Evolutionary conservation across 2,888 invertebrate genomes (phyloP), one percentile per base, ranked within the genome.

Genomic region (Isoperla grammatica): DNA sequence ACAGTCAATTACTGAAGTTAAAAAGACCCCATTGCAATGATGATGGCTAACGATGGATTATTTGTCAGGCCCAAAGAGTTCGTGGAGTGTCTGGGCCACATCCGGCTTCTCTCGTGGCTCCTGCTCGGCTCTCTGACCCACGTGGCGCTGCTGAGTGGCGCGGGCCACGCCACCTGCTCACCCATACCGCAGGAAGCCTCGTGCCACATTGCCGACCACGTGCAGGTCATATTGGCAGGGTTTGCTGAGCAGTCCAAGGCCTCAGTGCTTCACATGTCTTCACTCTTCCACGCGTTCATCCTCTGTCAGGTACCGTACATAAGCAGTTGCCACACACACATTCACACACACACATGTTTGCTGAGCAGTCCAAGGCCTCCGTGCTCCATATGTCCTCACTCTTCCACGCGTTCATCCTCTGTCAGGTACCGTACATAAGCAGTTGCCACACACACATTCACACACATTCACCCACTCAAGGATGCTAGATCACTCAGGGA

Each of bases 171-270:
- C 56, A 66, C 68, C 13, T 82, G 81, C 67, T 89, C 89, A 69
- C 96, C 98, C 1, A 88, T 99, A 65, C 96, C 97, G 3, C 89
- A 96, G 71, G 97, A 98, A 76, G 93, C 94, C 49, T 93, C 94
- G 53, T 93, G 94, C 71, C 93, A 95, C 75, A 90, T 99, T 71
- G 95, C 97, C 43, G 98, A 99, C 78, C 95, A 97, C 72, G 87
- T 99, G 66, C 95, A 97, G 82, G 88, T 90, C 13, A 96, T 99
- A 69, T 86, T 99, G 80, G 89, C 94, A 1, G 95, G 95, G 9
- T 99, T 98, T 80, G 94, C 95, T 35, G 98, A 98, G 71, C 94
- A 95, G 71, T 87, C 89, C 1, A 95, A 95, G 77, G 85, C 90
- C 2, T 93, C 92, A 1, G 90, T 93, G 4, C 81, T 91, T 57